Percentiles rank a stretch among this genome's conserved stretches.
These are phyloP conservation scores for Cosmorhoe ocellata DNA, from an alignment of 2,888 invertebrate genomes.

Conservation along the genomic window DNA sequence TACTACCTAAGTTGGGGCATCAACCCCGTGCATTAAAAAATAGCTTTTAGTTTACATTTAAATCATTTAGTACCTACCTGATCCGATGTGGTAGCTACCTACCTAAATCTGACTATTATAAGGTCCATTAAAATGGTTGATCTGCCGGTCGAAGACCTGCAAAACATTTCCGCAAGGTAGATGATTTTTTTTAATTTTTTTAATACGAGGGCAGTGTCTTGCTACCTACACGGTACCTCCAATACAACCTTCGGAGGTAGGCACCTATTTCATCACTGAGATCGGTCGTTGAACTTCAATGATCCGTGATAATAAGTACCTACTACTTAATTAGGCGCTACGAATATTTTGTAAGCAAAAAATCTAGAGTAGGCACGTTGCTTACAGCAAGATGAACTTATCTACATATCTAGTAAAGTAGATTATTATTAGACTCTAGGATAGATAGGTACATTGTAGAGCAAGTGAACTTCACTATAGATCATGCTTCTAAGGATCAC, in stretches of 20 bases:
- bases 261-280: conserved; percentile 67
- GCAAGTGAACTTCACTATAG: no score
- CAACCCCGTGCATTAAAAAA: no score
- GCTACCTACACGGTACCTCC: conserved; percentile 29
- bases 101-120: conserved; percentile 22
- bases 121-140: conserved; percentile 40
- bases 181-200: conserved; percentile 41
- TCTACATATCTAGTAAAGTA: no score
- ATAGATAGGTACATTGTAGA: no score
- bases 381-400: no score
- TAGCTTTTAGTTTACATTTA: conserved; percentile 28
- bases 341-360: conserved; percentile 16
- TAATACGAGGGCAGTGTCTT: conserved; percentile 59
- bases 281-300: conserved; percentile 63
- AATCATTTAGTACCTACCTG: conserved; percentile 29
- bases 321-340: conserved; percentile 22
- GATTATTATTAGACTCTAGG: no score
- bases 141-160: conserved; percentile 55
- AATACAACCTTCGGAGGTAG: conserved; percentile 67
- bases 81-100: conserved; percentile 1
- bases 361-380: not conserved
- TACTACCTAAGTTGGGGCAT: no score
- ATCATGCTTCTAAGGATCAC: no score
- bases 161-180: conserved; percentile 53
- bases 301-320: conserved; percentile 37